Evolutionary conservation across 30 jellyfish, hydroid and myxozoan genomes (phyloP).

Genomic region (Aurelia coerulea): DNA sequence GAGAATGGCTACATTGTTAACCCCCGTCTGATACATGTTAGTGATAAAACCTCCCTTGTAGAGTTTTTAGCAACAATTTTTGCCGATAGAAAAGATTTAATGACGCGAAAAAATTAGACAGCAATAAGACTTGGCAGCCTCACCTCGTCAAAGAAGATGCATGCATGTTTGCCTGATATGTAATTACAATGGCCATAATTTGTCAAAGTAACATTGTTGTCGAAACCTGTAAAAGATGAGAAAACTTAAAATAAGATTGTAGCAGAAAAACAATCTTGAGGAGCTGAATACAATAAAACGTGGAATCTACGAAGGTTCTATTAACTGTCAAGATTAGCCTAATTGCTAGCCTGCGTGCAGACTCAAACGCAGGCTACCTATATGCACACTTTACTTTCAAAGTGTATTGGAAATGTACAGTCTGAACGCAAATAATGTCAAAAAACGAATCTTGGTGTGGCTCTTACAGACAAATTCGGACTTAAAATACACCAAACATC

Average conservation of each 20-base stretch:
- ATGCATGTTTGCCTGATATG: constrained; percentile 93
- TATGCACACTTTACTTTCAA: too few relatives aligned
- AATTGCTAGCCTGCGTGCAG: too few relatives aligned
- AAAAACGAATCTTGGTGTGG: neutral
- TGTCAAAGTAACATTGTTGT: constrained; percentile 79
- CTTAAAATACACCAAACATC: neutral
- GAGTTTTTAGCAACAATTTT: neutral
- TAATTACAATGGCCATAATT: constrained; percentile 85
- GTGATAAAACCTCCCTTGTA: too few relatives aligned
- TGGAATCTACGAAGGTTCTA: neutral
- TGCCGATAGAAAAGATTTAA: neutral
- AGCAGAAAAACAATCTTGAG: neutral
- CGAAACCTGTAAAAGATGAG: constrained; percentile 62
- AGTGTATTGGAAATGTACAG: too few relatives aligned
- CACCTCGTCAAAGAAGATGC: constrained; percentile 94
- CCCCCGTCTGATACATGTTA: too few relatives aligned
- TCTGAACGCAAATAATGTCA: too few relatives aligned
- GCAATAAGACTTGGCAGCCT: neutral
- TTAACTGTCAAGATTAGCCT: neutral
- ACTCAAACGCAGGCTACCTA: too few relatives aligned
- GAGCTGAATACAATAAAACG: neutral
- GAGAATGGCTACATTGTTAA: neutral
- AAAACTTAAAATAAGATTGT: neutral
- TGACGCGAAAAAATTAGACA: too few relatives aligned
- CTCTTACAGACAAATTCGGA: neutral